A percentile compares a stretch with the other conserved stretches of the same genome.
Conservation (phyloP, 1,140 invertebrate species). For the Drosophila sucinea region DNA sequence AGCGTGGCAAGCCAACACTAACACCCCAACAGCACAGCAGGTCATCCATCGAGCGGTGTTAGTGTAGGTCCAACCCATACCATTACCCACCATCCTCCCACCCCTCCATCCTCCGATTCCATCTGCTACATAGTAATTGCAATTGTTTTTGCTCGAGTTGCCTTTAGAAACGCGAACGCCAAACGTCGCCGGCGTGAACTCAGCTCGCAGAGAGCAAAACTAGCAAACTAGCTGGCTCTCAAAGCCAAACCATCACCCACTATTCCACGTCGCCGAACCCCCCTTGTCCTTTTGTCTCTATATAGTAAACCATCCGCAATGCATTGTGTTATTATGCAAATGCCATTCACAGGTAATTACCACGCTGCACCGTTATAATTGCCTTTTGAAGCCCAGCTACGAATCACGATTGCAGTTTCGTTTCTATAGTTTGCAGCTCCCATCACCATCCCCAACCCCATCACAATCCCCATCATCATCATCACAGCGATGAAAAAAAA, state of each 20-base stretch:
- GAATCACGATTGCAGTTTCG: slow-evolving; percentile 74
- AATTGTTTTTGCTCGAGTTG: slow-evolving; percentile 60
- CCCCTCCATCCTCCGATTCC: not conserved
- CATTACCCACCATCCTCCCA: slow-evolving; percentile 4
- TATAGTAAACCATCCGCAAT: slow-evolving; percentile 3
- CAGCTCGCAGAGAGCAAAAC: slow-evolving; percentile 1
- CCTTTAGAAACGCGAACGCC: slow-evolving; percentile 54
- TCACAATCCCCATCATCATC: not conserved
- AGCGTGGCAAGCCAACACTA: slow-evolving; percentile 63
- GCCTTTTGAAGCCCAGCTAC: slow-evolving; percentile 78
- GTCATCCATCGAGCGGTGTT: slow-evolving; percentile 70
- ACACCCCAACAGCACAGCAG: slow-evolving; percentile 29
- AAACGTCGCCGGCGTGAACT: slow-evolving; percentile 24
- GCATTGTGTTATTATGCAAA: slow-evolving; percentile 78
- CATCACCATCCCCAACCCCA: not conserved
- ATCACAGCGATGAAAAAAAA: slow-evolving; percentile 38
- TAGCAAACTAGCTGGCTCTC: slow-evolving; percentile 9
- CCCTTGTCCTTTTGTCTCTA: not conserved
- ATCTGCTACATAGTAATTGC: slow-evolving; percentile 58
- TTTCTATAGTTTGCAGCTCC: slow-evolving; percentile 26
- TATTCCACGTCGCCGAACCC: no score
- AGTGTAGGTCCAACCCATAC: slow-evolving; percentile 20
- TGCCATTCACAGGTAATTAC: slow-evolving; percentile 82
- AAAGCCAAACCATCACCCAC: no score
- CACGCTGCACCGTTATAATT: slow-evolving; percentile 82